Conservation (phyloP, 2,797 vertebrate species). For the Sebastes paucispinis region DNA sequence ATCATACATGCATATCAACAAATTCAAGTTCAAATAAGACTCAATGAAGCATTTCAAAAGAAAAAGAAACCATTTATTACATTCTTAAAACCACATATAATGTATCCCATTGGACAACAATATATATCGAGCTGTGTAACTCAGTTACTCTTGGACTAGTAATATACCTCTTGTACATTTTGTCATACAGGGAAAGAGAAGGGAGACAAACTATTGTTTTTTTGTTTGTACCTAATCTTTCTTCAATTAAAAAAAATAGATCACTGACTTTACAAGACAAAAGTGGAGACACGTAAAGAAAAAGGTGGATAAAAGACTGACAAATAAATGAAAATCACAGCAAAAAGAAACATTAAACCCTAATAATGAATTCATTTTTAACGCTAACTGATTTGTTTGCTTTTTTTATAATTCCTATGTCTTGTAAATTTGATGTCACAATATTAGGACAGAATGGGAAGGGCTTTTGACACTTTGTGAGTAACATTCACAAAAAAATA, state of each 20-base stretch:
- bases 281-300: slow-evolving; percentile 73
- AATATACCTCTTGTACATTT: slow-evolving; percentile 79
- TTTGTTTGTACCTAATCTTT: slow-evolving; percentile 76
- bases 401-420: slow-evolving; percentile 61
- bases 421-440: slow-evolving; percentile 73
- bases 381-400: slow-evolving; percentile 53
- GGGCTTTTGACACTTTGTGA: slow-evolving; percentile 84
- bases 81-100: slow-evolving; percentile 85
- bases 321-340: slow-evolving; percentile 77
- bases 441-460: slow-evolving; percentile 76
- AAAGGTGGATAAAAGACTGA: slow-evolving; percentile 70
- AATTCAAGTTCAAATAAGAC: slow-evolving; percentile 26
- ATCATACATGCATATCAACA: not conserved
- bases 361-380: slow-evolving; percentile 69
- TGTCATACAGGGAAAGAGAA: slow-evolving; percentile 72
- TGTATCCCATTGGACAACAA: slow-evolving; percentile 81
- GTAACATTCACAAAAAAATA: slow-evolving; percentile 91
- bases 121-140: slow-evolving; percentile 78
- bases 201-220: slow-evolving; percentile 57
- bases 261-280: slow-evolving; percentile 88
- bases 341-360: slow-evolving; percentile 75
- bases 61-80: slow-evolving; percentile 85
- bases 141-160: slow-evolving; percentile 77
- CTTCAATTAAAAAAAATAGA: slow-evolving; percentile 85
- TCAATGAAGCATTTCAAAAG: slow-evolving; percentile 57